Evolutionary conservation across 2,113 vertebrate genomes (phyloP).

Genomic region (Aphelocoma coerulescens): DNA sequence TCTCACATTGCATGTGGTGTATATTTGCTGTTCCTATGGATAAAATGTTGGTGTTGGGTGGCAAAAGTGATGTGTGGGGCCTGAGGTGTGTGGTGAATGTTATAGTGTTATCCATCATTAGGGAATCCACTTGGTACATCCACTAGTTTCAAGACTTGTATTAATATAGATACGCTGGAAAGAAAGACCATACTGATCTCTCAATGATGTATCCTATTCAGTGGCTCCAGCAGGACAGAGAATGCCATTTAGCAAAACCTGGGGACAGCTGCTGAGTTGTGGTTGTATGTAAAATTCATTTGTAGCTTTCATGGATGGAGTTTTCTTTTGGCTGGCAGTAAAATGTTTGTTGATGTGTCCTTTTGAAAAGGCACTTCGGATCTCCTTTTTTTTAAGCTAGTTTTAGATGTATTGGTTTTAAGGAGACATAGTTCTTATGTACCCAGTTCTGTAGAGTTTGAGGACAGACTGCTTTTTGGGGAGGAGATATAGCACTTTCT

Average conservation of each 20-base stretch:
- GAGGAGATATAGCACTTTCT: neutral
- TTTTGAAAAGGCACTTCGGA: neutral
- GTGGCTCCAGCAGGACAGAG: neutral
- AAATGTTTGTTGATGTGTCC: neutral
- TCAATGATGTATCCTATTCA: neutral
- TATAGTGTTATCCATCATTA: neutral
- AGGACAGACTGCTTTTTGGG: neutral
- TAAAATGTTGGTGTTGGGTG: neutral
- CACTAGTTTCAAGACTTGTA: neutral
- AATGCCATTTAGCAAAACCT: neutral
- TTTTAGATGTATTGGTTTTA: neutral
- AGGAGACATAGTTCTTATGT: neutral
- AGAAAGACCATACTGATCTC: neutral
- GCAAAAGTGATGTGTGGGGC: neutral
- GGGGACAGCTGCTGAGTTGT: neutral
- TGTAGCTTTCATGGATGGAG: neutral
- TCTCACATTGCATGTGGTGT: accelerated
- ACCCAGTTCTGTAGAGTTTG: neutral
- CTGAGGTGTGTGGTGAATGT: neutral
- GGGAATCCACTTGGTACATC: neutral
- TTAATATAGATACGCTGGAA: neutral
- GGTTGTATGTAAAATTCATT: neutral
- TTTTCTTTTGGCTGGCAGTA: neutral
- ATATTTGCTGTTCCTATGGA: neutral
- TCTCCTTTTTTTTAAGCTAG: neutral